Evolutionary conservation across 2,888 invertebrate species (phyloP), one percentile per base, ranked within the genome.

Genomic region (Eupithecia vulgata): DNA sequence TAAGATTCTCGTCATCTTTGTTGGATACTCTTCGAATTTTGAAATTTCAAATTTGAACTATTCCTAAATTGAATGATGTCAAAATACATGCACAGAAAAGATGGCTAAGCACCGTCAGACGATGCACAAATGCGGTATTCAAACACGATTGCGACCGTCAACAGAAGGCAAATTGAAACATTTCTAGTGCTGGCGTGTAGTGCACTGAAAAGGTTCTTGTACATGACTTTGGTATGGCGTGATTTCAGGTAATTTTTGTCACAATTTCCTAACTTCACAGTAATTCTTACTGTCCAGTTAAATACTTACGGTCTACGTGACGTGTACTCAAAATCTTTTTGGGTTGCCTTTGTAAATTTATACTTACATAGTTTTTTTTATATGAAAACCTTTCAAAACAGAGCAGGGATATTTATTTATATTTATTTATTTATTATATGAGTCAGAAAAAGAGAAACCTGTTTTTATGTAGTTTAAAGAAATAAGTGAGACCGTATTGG

Each of bases 101-200:
- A 61, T 61, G 61, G 61, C 61, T 34, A 17, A 61, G 17, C 61
- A 25, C 25, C 52, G 52, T 25, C 13, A 21, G 52, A 21, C 52
- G 61, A 30, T 30, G 61, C 34, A 61, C 61, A 61, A 61, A 61
- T 70, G 73, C 62, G 48, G 66, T 52, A 61, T 77, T 76, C 72
- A 76, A 76, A 77, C 68, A 25, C 57, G 68, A 68, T 66, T 71
- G 72, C 57, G 40, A 67, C 77, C 71, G 68, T 57, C 76, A 71
- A 70, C 68, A 64, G 76, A 65, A 80, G 71, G 74, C 71, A 73
- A 79, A 84, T 81, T 81, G 80, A 84, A 82, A 80, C 80, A 79
- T 84, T 82, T 75, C 73, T 62, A 78, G 71, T 80, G 78, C 83
- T 74, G 76, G 78, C 79, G 73, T 73, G 78, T 75, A 68, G 74